Base-by-base conservation (phyloP, 2,888 invertebrate species). In the Acleris holmiana region DNA sequence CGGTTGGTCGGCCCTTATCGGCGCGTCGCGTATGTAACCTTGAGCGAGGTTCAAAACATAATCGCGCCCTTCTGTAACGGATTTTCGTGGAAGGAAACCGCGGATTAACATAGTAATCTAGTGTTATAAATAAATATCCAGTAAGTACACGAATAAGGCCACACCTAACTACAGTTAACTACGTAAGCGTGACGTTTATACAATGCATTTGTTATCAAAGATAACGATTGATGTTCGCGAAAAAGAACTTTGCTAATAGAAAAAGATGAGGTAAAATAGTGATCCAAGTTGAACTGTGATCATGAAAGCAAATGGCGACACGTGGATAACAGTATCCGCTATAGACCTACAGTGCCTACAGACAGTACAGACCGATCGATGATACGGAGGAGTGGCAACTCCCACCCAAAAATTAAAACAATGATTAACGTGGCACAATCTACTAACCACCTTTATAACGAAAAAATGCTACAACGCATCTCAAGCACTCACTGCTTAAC, bases 1-100 rank as follows among this genome's bases (percentile, higher is more conserved):
- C 68, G 81, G 89, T 91, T 91, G 89, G 91, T 72, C 76, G 84
- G 70, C 78, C 83, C 86, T 89, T 90, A 91, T 89, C 91, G 81
- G 69, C 91, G 81, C 70, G 85, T 88, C 86, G 86, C 86, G 68
- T 67, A 65, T 53, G 62, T 71, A 80, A 76, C 88, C 88, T 88
- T 88, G 86, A 82, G 69, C 67, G 67, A 73, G 73, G 76, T 80
- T 79, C 78, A 79, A 79, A 83, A 80, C 66, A 65, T 74, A 80
- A 73, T 80, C 80, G 76, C 78, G 71, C 80, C 83, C 76, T 76
- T 76, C 70, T 69, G 56, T 80, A 88, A 86, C 87, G 85, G 83
- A 76, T 73, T 78, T 63, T 67, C 41, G 19, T 66, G 71, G 76
- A 77, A 76, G 69, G 75, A 65, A 60, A 23, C 23, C 17, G 10